phyloP scores from a whole-genome alignment of 2,797 vertebrate species.

The Fundulus diaphanus region DNA sequence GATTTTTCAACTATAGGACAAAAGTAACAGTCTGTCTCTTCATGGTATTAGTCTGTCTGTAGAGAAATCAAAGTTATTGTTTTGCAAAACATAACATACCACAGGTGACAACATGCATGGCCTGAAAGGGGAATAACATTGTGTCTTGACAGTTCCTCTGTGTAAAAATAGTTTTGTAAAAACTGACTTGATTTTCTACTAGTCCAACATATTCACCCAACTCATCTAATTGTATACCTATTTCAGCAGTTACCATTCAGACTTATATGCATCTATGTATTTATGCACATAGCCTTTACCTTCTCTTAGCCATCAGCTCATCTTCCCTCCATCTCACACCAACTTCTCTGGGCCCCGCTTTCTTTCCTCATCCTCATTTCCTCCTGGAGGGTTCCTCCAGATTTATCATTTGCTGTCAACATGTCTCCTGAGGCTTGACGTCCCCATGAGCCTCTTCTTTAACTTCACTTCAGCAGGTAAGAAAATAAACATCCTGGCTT shows the following conservation, averaged over 20 bases:
- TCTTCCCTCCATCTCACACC: conserved; percentile 30
- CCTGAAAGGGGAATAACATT: neutral
- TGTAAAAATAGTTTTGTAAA: neutral
- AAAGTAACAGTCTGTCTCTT: no score
- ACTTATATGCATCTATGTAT: conserved; percentile 2
- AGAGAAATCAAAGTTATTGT: no score
- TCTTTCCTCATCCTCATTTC: conserved; percentile 48
- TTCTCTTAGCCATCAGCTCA: conserved; percentile 18
- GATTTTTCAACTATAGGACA: no score
- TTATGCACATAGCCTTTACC: conserved; percentile 19
- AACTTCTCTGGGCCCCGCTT: conserved; percentile 44
- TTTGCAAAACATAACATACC: neutral
- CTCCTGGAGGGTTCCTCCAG: conserved; percentile 58
- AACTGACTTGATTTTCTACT: conserved; percentile 15
- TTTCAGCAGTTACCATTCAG: neutral
- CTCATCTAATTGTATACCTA: no score
- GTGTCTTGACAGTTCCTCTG: neutral
- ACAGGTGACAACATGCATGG: neutral
- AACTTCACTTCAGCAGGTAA: conserved; percentile 52
- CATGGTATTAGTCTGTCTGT: no score
- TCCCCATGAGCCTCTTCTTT: conserved; percentile 46
- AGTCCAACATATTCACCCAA: conserved; percentile 12
- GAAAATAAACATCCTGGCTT: conserved; percentile 18
- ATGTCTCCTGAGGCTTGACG: conserved; percentile 56
- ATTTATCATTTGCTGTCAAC: conserved; percentile 71